phyloP scores from a whole-genome alignment of 2,888 invertebrate species.

The Tillus elongatus region DNA sequence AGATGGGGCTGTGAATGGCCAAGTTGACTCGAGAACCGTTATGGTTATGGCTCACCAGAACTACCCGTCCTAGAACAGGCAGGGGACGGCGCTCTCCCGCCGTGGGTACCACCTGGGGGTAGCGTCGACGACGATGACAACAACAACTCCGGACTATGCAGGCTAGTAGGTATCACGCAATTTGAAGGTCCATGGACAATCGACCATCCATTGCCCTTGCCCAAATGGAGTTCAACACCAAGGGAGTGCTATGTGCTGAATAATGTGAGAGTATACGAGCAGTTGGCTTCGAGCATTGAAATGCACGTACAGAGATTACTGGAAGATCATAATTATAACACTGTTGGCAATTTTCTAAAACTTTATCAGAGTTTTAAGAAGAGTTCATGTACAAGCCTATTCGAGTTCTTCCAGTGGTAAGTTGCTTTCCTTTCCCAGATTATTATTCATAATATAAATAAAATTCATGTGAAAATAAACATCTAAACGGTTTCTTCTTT shows the following conservation, averaged over 20 bases:
- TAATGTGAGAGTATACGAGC: conserved; percentile 62
- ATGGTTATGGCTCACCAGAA: conserved; percentile 42
- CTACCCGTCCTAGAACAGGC: conserved; percentile 38
- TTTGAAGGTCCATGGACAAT: conserved; percentile 53
- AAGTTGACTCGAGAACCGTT: conserved; percentile 84
- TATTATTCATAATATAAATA: background rate
- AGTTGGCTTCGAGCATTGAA: conserved; percentile 70
- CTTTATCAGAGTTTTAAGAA: conserved; percentile 56
- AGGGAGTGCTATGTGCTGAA: conserved; percentile 46
- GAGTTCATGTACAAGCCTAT: conserved; percentile 54
- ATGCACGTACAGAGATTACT: conserved; percentile 69
- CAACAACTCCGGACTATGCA: conserved; percentile 22
- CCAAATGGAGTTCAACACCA: conserved; percentile 54
- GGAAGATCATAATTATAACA: conserved; percentile 81
- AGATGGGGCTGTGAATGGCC: conserved; percentile 94
- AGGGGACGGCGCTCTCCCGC: conserved; percentile 14
- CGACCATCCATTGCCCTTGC: conserved; percentile 65
- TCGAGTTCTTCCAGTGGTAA: conserved; percentile 59
- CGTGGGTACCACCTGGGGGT: conserved; percentile 30
- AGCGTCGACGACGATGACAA: conserved; percentile 26
- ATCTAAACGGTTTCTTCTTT: too few species aligned
- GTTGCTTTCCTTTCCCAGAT: conserved; percentile 11
- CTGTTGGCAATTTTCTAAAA: conserved; percentile 72
- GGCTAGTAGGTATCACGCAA: conserved; percentile 37
- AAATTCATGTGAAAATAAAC: too few species aligned